phyloP scores from a whole-genome alignment of 2,113 vertebrate species.

The Calonectris borealis region DNA sequence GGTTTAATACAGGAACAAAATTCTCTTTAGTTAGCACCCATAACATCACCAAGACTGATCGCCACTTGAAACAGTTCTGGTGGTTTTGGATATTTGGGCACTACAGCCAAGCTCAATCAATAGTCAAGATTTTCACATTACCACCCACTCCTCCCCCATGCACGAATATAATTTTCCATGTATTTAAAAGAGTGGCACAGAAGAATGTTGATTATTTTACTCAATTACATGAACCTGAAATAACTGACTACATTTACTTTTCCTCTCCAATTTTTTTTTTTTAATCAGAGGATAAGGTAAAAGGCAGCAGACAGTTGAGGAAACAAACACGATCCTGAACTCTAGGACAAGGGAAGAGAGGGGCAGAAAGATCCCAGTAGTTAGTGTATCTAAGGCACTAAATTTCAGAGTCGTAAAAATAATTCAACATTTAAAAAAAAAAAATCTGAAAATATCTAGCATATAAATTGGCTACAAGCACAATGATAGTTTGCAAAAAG shows the following conservation, averaged over 20 bases:
- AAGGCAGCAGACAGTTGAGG: not conserved
- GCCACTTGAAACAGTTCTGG: not conserved
- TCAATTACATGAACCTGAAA: not conserved
- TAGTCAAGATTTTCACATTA: not conserved
- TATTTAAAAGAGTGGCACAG: not conserved
- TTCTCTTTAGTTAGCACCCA: not conserved
- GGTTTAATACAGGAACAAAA: slow-evolving; percentile 10
- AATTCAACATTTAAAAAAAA: not conserved
- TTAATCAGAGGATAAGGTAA: not conserved
- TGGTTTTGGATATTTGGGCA: not conserved
- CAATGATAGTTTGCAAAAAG: not conserved
- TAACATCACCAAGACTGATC: not conserved
- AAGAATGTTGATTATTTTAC: not conserved
- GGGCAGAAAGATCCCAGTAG: not conserved
- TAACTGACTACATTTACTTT: not conserved
- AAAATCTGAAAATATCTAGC: not conserved
- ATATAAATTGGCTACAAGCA: not conserved
- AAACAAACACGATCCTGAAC: not conserved
- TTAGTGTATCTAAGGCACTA: not conserved
- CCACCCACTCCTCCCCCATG: not conserved
- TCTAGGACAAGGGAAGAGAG: not conserved
- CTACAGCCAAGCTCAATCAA: not conserved
- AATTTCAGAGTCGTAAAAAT: not conserved
- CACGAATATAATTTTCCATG: not conserved
- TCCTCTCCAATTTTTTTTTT: not conserved